These are phyloP conservation scores for Cantharis flavilabris DNA, from an alignment of 2,888 invertebrate species.

Conservation along the genomic window DNA sequence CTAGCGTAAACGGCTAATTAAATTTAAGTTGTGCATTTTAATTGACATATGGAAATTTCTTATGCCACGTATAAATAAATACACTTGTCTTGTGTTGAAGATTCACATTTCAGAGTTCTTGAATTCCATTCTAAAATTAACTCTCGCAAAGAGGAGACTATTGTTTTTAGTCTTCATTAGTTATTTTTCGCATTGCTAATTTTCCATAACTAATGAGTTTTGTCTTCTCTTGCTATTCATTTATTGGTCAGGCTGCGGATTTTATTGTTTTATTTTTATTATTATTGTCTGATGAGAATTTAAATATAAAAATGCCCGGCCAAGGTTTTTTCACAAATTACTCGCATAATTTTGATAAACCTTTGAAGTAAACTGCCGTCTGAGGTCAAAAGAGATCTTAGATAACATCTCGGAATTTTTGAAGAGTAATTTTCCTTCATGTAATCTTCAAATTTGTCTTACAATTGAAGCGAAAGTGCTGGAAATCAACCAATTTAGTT, in stretches of 20 bases:
- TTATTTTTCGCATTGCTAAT: background rate
- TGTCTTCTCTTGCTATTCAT: background rate
- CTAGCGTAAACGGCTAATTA: background rate
- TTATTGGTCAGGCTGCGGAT: background rate
- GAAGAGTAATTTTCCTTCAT: too few species aligned
- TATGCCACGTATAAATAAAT: background rate
- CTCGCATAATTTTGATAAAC: background rate
- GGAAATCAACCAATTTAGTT: too few species aligned
- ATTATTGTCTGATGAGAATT: background rate
- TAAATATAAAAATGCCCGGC: background rate
- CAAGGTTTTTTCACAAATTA: background rate
- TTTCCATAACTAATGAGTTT: background rate
- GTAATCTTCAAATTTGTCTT: too few species aligned
- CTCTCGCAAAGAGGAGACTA: background rate
- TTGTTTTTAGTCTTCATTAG: background rate
- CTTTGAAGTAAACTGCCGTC: background rate
- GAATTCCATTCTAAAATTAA: slow-evolving; percentile 1
- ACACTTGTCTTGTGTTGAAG: background rate
- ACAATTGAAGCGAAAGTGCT: too few species aligned
- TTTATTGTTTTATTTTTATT: background rate
- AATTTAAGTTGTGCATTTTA: background rate
- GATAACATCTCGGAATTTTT: too few species aligned
- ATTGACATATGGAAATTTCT: slow-evolving; percentile 1
- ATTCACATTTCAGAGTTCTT: background rate
- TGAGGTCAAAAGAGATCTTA: background rate